Base-by-base conservation (phyloP, 2,113 vertebrate species). In the Puntigrus tetrazona region DNA sequence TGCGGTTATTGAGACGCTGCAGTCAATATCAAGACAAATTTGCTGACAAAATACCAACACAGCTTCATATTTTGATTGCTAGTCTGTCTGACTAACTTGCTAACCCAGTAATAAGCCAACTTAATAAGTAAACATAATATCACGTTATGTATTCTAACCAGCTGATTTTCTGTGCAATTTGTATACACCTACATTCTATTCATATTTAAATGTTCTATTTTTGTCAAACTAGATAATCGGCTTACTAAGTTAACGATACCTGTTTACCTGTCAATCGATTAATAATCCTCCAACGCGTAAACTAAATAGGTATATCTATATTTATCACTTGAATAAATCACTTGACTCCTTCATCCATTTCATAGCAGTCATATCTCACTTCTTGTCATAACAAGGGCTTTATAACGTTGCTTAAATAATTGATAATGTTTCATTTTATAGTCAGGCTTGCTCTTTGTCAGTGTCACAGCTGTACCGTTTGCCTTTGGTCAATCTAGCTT, bases 331-430 rank as follows among this genome's bases (percentile, higher is more conserved):
- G 11, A 72, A 38, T 57, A 78, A 78, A 59, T 36, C 55, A 61
- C 69, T 73, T 38, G 34, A 41, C 20, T n/a, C 52, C 9, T 57
- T n/a, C 52, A 57, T 5, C 8, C 10, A 0, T 36, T 43, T 31
- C 76, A 38, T 41, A 38, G 11, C 25, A 57, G 47, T 36, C 74
- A 1, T 61, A 78, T 41, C 52, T 78, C 55, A 41, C 6, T 41
- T 59, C 34, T 59, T 36, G 22, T 78, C 13, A 29, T 43, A 78
- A 78, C n/a, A 61, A 25, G 25, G 6, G 38, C 77, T 43, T 61
- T 61, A 61, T 78, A 27, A 27, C 41, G 29, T 61, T 20, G 36
- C 38, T 25, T 78, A 20, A 61, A 61, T 78, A 61, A 78, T 61
- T 78, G 14, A 78, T 78, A 5, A 29, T 18, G 55, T 61, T 25